Percentiles rank a stretch among this genome's conserved stretches.
Conservation (phyloP, 2,888 invertebrate genomes). For the Lepas anatifera region DNA sequence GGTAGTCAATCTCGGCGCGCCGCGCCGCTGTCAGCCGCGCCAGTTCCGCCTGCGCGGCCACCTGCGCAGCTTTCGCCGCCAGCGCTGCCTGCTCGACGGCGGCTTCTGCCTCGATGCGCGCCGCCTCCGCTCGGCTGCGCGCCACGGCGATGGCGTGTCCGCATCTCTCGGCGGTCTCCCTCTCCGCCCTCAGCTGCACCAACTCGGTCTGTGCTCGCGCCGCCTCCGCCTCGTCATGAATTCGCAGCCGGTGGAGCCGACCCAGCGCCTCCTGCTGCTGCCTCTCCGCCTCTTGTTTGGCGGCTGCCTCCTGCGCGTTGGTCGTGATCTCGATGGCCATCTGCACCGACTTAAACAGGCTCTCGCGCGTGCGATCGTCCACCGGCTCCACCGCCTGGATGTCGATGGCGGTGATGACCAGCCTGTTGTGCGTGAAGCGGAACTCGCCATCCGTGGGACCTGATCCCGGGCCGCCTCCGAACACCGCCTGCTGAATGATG, state of each 20-base stretch:
- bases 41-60: conserved; percentile 39
- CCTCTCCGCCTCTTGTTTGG: conserved; percentile 40
- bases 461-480: conserved; percentile 38
- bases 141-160: conserved; percentile 42
- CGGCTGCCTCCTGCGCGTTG: conserved; percentile 41
- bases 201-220: conserved; percentile 36
- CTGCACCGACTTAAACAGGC: conserved; percentile 40
- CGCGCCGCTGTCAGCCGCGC: conserved; percentile 35
- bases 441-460: conserved; percentile 34
- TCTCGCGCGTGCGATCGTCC: conserved; percentile 40
- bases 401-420: conserved; percentile 39
- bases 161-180: conserved; percentile 39
- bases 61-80: conserved; percentile 37
- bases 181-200: conserved; percentile 35
- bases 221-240: conserved; percentile 39
- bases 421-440: conserved; percentile 37
- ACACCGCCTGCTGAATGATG: conserved; percentile 39
- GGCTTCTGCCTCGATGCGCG: conserved; percentile 39
- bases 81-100: conserved; percentile 39
- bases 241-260: conserved; percentile 38
- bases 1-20: conserved; percentile 36
- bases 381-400: conserved; percentile 42
- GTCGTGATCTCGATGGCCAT: conserved; percentile 43
- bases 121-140: conserved; percentile 37
- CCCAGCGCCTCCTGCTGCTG: conserved; percentile 40